Evolutionary conservation across 2,888 invertebrate genomes (phyloP).

Genomic region (Helicoverpa assulta): DNA sequence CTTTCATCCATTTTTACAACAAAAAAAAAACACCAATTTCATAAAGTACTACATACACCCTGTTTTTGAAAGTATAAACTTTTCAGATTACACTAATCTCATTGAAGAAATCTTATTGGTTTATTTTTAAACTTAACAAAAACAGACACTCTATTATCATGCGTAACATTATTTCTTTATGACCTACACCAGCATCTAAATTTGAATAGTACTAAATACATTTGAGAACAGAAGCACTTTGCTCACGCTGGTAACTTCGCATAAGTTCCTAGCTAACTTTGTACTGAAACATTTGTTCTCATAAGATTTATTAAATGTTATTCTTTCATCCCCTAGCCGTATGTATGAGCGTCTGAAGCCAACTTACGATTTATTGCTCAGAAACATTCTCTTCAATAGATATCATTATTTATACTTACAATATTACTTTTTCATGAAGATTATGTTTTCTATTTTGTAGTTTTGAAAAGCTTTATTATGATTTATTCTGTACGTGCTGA

Average conservation of each 20-base stretch:
- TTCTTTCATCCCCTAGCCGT: constrained; percentile 23
- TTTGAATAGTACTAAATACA: background rate
- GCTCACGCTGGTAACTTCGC: background rate
- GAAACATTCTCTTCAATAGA: constrained; percentile 23
- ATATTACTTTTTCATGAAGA: constrained; percentile 10
- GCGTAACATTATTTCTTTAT: too few relatives aligned
- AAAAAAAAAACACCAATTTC: too few relatives aligned
- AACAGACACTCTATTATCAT: too few relatives aligned
- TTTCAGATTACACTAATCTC: too few relatives aligned
- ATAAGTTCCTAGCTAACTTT: background rate
- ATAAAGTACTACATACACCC: too few relatives aligned
- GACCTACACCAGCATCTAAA: too few relatives aligned
- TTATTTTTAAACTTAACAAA: too few relatives aligned
- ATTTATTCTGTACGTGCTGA: background rate
- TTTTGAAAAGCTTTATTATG: background rate
- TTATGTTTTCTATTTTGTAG: constrained; percentile 1
- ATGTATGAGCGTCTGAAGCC: constrained; percentile 21
- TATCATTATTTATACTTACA: constrained; percentile 21
- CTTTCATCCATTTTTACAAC: too few relatives aligned
- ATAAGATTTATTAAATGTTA: constrained; percentile 29
- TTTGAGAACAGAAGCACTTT: background rate
- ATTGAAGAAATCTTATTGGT: too few relatives aligned
- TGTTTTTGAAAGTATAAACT: too few relatives aligned
- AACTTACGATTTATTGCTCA: constrained; percentile 32
- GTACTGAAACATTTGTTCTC: constrained; percentile 6